Evolutionary conservation across 2,113 vertebrate genomes (phyloP).

Genomic region (Rhadina sibilatrix): DNA sequence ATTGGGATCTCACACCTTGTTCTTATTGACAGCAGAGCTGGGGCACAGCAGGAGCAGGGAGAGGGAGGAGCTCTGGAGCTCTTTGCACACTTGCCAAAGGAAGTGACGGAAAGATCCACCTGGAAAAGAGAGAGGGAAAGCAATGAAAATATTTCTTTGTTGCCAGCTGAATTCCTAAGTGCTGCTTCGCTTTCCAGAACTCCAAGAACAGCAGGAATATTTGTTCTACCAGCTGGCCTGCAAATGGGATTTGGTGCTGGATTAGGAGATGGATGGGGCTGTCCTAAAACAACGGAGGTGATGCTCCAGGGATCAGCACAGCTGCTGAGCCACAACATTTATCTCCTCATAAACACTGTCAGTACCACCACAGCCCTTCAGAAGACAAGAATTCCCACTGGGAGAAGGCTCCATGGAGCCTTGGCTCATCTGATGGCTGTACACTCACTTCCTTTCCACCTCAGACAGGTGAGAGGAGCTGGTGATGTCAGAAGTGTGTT

Average conservation of each 20-base stretch:
- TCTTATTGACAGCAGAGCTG: constrained; percentile 92
- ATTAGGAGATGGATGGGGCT: neutral
- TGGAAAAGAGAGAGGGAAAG: constrained; percentile 52
- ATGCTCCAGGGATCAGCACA: neutral
- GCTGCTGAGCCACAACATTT: neutral
- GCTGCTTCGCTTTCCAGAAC: neutral
- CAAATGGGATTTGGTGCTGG: neutral
- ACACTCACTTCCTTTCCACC: neutral
- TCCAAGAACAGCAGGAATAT: neutral
- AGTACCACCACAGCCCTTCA: neutral
- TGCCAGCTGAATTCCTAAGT: neutral
- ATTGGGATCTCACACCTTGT: constrained; percentile 80
- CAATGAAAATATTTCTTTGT: neutral
- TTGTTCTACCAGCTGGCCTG: neutral
- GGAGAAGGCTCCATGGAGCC: neutral
- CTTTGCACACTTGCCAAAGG: constrained; percentile 98
- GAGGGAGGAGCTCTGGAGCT: constrained; percentile 93
- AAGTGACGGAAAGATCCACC: constrained; percentile 98
- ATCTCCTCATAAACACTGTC: neutral
- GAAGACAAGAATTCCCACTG: neutral
- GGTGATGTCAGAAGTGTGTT: fast-evolving
- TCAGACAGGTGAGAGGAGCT: neutral
- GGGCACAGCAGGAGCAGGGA: constrained; percentile 92
- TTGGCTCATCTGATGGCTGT: neutral
- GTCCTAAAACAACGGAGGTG: neutral